Evolutionary conservation across 2,888 invertebrate species (phyloP), one percentile per base, ranked within the genome.

Genomic region (Seladonia tumulorum): DNA sequence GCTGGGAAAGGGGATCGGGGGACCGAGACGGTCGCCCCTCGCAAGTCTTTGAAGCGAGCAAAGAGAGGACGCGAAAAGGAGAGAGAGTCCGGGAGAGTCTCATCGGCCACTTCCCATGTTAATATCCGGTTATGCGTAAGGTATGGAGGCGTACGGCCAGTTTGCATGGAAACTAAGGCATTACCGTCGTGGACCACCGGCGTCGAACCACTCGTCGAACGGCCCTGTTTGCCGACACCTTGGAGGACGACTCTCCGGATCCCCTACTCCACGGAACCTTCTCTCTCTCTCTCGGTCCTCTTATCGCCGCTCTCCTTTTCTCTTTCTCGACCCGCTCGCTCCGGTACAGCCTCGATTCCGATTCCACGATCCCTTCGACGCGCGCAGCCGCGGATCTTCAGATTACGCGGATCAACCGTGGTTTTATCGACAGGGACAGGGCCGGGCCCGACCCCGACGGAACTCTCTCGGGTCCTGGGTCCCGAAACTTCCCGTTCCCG

Each of bases 131-230:
- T 94, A 94, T 94, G 93, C 92, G 93, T 94, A 94, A 94, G 93
- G 93, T 94, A 94, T 93, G 94, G 93, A 93, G 94, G 94, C 94
- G 93, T 93, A 93, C 92, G 92, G 93, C 91, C 94, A 92, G 94
- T 94, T 94, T 94, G 94, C 94, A 94, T 94, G 93, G 94, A 93
- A 94, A 94, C 94, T 94, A 93, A 93, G 94, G 94, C 93, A 94
- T 94, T 94, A 94, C 92, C 90, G 89, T 86, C 82, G 79, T 82
- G 93, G 94, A 94, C 94, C 94, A 94, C 94, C 94, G 92, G 93
- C 94, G 94, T 94, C 93, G 94, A 92, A 92, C 92, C 93, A 93
- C 93, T 93, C 94, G 94, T 93, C 93, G 93, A 92, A 93, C 92
- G 92, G 92, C 90, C 92, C 93, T 93, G 92, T 92, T 93, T 92